A percentile compares a stretch with the other conserved stretches of the same genome.
Conservation (phyloP, 2,113 vertebrate species). For the Pungitius pungitius region DNA sequence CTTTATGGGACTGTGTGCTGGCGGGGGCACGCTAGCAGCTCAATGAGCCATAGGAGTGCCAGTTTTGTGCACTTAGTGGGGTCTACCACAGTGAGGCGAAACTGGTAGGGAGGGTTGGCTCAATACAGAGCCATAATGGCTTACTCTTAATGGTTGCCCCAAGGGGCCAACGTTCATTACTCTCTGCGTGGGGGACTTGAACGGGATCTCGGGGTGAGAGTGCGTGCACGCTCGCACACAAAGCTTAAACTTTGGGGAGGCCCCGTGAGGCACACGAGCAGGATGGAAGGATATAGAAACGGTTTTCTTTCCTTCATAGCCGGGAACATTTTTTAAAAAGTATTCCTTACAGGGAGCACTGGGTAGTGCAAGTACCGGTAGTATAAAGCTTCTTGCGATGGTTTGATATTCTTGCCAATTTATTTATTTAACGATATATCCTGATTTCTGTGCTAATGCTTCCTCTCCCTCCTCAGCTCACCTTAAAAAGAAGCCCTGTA, state of each 20-base stretch:
- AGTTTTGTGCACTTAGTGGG: constrained; percentile 68
- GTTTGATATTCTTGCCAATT: constrained; percentile 45
- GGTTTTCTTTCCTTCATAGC: constrained; percentile 21
- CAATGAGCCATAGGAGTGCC: constrained; percentile 75
- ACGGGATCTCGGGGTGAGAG: constrained; percentile 44
- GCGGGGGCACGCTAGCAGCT: constrained; percentile 66
- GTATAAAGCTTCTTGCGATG: constrained; percentile 18
- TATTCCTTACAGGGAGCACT: constrained; percentile 11
- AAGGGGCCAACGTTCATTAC: constrained; percentile 70
- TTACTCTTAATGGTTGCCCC: constrained; percentile 69
- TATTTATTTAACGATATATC: constrained; percentile 30
- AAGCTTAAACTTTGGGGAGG: constrained; percentile 27
- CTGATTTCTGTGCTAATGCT: constrained; percentile 16
- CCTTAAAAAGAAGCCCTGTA: constrained; percentile 49
- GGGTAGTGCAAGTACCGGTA: neutral
- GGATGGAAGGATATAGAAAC: constrained; percentile 26
- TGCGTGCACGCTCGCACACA: constrained; percentile 18
- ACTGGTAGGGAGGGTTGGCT: constrained; percentile 63
- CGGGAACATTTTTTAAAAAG: too few species aligned
- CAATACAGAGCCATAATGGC: constrained; percentile 65
- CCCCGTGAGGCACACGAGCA: constrained; percentile 28
- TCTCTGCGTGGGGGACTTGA: constrained; percentile 55
- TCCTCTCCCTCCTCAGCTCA: constrained; percentile 41
- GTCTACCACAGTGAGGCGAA: constrained; percentile 60
- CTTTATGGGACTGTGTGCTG: constrained; percentile 71